These are phyloP conservation scores for Pogonocherus hispidulus DNA, from an alignment of 2,888 invertebrate genomes.

Conservation along the genomic window DNA sequence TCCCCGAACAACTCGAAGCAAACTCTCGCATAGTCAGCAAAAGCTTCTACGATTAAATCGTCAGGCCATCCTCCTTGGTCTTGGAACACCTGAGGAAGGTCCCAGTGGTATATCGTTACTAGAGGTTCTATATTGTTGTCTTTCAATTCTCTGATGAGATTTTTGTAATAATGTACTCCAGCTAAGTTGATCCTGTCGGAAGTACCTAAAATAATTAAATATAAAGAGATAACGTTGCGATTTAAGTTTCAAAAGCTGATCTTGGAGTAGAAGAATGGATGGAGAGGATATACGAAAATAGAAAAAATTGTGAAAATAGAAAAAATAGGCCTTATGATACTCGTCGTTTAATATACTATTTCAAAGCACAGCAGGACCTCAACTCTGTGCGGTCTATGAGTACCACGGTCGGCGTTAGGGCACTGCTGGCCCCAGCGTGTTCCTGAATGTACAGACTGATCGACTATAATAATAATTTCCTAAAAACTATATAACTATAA, in stretches of 20 bases:
- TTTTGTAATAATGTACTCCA: conserved; percentile 72
- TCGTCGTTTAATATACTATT: too few relatives aligned
- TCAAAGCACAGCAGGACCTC: too few relatives aligned
- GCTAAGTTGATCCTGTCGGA: conserved; percentile 75
- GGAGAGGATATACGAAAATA: not conserved
- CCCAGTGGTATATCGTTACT: conserved; percentile 72
- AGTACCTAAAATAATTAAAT: not conserved
- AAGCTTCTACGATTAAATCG: conserved; percentile 72
- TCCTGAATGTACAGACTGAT: too few relatives aligned
- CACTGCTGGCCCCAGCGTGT: too few relatives aligned
- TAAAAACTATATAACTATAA: too few relatives aligned
- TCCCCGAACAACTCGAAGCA: conserved; percentile 59
- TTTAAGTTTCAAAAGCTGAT: too few relatives aligned
- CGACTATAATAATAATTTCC: too few relatives aligned
- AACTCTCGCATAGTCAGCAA: conserved; percentile 72
- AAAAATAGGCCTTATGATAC: too few relatives aligned
- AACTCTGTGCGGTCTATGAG: too few relatives aligned
- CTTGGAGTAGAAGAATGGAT: not conserved
- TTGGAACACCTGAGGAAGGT: conserved; percentile 70
- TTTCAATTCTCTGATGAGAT: conserved; percentile 64
- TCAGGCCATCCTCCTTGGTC: conserved; percentile 78
- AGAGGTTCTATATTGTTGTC: conserved; percentile 71
- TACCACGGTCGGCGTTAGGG: too few relatives aligned
- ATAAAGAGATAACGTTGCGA: too few relatives aligned
- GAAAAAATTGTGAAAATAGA: too few relatives aligned